These are phyloP conservation scores for Atractosteus spatula DNA, from an alignment of 2,113 vertebrate genomes.

Conservation along the genomic window DNA sequence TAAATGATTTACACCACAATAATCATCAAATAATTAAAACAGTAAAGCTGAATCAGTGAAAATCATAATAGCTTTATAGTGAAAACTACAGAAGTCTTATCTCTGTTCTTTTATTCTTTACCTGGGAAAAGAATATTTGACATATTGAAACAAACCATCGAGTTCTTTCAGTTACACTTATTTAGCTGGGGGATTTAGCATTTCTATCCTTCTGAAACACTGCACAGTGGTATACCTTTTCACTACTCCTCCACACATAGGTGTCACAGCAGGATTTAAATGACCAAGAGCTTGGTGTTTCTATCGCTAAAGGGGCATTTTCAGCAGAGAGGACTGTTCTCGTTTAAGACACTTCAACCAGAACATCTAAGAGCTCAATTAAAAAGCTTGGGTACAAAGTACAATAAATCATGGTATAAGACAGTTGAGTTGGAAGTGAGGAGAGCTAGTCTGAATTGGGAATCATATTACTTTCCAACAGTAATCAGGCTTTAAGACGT, in stretches of 20 bases:
- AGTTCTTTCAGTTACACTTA: slow-evolving; percentile 30
- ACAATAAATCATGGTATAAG: neutral
- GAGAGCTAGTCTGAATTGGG: no score
- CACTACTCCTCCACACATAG: slow-evolving; percentile 37
- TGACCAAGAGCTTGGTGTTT: slow-evolving; percentile 41
- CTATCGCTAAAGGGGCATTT: slow-evolving; percentile 49
- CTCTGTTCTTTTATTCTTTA: slow-evolving; percentile 14
- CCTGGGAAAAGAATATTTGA: neutral
- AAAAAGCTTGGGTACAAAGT: neutral
- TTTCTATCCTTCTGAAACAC: slow-evolving; percentile 32
- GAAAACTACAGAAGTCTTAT: slow-evolving; percentile 25
- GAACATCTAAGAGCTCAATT: slow-evolving; percentile 17
- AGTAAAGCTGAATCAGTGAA: slow-evolving; percentile 32
- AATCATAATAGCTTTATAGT: slow-evolving; percentile 18
- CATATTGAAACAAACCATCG: no score
- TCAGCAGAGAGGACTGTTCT: slow-evolving; percentile 21
- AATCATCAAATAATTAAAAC: slow-evolving; percentile 13
- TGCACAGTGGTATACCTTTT: slow-evolving; percentile 43
- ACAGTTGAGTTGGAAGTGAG: no score
- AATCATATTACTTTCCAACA: no score
- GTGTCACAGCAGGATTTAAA: slow-evolving; percentile 46
- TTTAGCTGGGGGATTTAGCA: slow-evolving; percentile 26
- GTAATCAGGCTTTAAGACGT: no score
- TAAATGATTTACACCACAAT: no score
- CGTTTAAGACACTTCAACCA: neutral